Conservation (phyloP, 2,113 vertebrate genomes). For the Chloroceryle aenea region DNA sequence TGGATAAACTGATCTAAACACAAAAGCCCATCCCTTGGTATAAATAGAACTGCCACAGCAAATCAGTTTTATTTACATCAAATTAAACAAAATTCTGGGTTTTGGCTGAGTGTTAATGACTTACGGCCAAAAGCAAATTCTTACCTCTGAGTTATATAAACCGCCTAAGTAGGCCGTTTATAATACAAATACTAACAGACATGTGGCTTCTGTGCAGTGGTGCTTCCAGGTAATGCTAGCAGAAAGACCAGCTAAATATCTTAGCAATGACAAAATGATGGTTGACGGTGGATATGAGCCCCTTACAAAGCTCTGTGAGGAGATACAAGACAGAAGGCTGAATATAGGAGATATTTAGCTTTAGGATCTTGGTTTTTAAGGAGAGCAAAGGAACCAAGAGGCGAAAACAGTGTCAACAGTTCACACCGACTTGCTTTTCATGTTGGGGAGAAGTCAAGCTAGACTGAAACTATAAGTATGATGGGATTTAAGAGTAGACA, state of each 20-base stretch:
- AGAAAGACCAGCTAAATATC: neutral
- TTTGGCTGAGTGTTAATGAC: conserved; percentile 23
- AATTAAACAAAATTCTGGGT: conserved; percentile 47
- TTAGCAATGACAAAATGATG: neutral
- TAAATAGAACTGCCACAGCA: conserved; percentile 33
- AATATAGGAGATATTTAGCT: conserved; percentile 41
- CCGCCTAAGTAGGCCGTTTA: neutral
- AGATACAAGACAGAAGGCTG: neutral
- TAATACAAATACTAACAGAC: neutral
- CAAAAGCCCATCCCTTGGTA: neutral
- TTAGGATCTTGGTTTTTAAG: conserved; percentile 47
- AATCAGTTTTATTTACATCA: neutral
- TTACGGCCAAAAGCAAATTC: conserved; percentile 50
- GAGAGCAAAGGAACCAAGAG: neutral
- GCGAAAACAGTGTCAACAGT: conserved; percentile 55
- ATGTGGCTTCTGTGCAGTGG: neutral
- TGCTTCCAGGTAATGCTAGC: neutral
- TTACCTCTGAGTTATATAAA: conserved; percentile 40
- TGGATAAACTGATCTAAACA: conserved; percentile 3
- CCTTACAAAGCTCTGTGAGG: neutral
- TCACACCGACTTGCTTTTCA: conserved; percentile 32
- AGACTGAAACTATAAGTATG: conserved; percentile 35
- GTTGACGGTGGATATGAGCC: neutral
- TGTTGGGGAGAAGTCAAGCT: conserved; percentile 40
- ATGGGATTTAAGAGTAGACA: conserved; percentile 43